Evolutionary conservation across 1,140 invertebrate genomes (phyloP), one percentile per base, ranked within the genome.

Genomic region (Metopolophium dirhodum): DNA sequence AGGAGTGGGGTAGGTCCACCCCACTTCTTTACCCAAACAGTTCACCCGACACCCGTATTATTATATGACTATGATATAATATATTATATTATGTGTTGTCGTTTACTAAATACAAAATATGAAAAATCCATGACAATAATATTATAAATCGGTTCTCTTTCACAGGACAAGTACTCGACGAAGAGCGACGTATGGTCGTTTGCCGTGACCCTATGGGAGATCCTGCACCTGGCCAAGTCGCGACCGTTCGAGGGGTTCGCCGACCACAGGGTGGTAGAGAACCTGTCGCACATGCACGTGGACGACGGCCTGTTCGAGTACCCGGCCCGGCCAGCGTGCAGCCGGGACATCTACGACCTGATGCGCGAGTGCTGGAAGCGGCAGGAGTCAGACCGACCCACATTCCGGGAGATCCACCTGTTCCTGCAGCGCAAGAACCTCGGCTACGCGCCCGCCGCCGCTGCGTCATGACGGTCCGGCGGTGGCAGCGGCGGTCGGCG

Each of bases 311-410:
- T 94, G 91, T 97, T 97, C 95, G 96, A 96, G 94, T 96, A 96
- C 94, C 96, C 98, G 93, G 96, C 96, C 26, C 96, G 94, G 97
- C 95, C 96, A 9, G 95, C 95, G 26, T 93, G 94, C 45, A 97
- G 98, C 8, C 97, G 97, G 94, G 98, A 98, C 95, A 96, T 98
- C 85, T 98, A 98, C 95, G 98, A 98, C 94, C 95, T 99, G 82
- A 98, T 99, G 98, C 95, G 96, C 57, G 98, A 98, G 94, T 99
- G 98, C 95, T 99, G 98, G 98, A 96, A 97, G 93, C 95, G 97
- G 22, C 97, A 97, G 94, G 97, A 97, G 87, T 95, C 96, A 54
- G 97, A 97, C 61, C 95, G 98, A 88, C 98, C 98, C 0, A 97
- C 97, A 54, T 99, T 99, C 95, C 96, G 97, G 77, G 98, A 98